These are phyloP conservation scores for Acanthornis magna DNA, from an alignment of 2,797 vertebrate genomes.

Conservation along the genomic window DNA sequence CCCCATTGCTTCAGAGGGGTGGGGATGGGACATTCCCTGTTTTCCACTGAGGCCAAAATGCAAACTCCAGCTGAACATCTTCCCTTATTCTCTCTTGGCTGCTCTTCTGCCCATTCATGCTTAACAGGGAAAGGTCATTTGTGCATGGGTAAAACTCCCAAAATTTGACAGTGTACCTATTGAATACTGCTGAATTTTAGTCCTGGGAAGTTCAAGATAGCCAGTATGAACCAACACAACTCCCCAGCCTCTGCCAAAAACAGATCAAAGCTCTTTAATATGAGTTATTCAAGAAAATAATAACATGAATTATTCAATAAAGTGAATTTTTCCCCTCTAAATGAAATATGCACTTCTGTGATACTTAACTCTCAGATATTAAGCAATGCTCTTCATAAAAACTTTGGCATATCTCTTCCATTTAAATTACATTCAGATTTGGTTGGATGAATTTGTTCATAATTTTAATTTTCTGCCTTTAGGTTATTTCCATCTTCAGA, in stretches of 20 bases:
- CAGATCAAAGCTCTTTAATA: background rate
- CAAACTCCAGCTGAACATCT: background rate
- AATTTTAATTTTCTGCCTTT: background rate
- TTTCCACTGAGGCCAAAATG: background rate
- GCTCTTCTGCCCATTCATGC: background rate
- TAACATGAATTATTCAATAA: background rate
- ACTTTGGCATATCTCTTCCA: background rate
- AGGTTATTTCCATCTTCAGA: background rate
- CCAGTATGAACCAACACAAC: background rate
- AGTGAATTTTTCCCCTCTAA: background rate
- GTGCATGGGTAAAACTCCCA: background rate
- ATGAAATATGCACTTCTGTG: background rate
- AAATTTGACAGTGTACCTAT: background rate
- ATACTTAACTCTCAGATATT: background rate
- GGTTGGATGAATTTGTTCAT: background rate
- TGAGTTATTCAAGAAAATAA: background rate
- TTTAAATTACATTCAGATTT: background rate
- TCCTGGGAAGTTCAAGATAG: background rate
- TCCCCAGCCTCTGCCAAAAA: background rate
- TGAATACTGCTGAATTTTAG: background rate
- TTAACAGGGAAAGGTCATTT: background rate
- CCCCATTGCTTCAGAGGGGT: fast-evolving
- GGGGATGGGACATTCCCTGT: fast-evolving
- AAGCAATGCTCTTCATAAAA: background rate
- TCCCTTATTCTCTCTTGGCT: background rate